Conservation (phyloP, 2,113 vertebrate genomes). For the Catharus fuscescens region DNA sequence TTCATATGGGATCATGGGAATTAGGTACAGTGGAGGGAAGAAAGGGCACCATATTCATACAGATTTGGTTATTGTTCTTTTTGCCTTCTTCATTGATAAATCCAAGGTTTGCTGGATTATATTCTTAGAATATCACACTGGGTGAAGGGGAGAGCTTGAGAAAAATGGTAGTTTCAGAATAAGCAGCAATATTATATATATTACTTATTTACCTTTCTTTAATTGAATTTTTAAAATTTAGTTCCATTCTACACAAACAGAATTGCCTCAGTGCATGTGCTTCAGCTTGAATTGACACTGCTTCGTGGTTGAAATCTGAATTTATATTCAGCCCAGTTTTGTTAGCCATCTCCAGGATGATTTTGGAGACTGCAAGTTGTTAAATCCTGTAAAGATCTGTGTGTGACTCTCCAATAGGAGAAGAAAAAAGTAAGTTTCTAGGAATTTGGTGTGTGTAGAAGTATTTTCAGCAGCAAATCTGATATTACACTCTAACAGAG, state of each 20-base stretch:
- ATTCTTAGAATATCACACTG: background rate
- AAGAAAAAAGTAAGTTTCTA: background rate
- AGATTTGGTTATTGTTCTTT: background rate
- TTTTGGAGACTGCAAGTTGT: background rate
- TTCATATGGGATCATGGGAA: background rate
- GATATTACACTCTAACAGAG: background rate
- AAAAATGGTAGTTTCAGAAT: background rate
- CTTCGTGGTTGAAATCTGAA: background rate
- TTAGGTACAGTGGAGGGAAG: background rate
- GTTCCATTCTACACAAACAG: background rate
- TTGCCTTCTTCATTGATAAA: background rate
- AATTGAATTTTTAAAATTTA: background rate
- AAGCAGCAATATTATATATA: background rate
- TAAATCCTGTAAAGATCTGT: background rate
- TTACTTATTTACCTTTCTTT: background rate
- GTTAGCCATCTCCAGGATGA: background rate
- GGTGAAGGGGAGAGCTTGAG: background rate
- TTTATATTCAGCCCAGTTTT: background rate
- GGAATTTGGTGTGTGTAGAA: background rate
- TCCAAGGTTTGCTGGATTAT: background rate
- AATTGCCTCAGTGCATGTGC: background rate
- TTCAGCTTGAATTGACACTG: background rate
- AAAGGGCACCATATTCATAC: background rate
- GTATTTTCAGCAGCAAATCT: background rate
- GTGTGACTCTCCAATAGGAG: background rate